phyloP scores from a whole-genome alignment of 2,113 vertebrate genomes.

The Pomatostomus ruficeps region DNA sequence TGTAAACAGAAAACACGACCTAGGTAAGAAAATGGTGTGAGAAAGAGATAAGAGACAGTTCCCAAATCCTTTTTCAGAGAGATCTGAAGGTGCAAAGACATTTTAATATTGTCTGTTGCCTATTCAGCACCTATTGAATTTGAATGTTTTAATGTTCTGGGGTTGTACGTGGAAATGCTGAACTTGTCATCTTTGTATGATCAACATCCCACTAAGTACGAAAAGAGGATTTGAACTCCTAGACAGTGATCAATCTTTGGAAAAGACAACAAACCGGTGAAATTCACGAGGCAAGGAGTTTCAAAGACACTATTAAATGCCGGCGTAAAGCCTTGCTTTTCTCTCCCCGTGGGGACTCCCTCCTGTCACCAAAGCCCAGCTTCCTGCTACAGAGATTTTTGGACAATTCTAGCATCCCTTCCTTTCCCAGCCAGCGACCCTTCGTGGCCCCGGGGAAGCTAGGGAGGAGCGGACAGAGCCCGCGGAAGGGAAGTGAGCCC shows the following conservation, averaged over 20 bases:
- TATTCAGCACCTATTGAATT: not conserved
- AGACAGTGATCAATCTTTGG: not conserved
- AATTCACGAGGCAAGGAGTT: not conserved
- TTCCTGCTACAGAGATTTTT: not conserved
- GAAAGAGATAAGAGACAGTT: not conserved
- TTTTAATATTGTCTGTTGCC: not conserved
- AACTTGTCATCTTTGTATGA: not conserved
- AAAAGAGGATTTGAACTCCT: not conserved
- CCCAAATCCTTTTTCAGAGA: not conserved
- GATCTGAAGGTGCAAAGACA: not conserved
- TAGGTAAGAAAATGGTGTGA: slow-evolving; percentile 49
- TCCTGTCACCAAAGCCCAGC: not conserved
- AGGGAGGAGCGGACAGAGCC: not conserved
- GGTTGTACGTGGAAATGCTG: not conserved
- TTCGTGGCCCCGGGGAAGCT: no score
- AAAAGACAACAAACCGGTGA: not conserved
- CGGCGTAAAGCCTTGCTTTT: accelerated
- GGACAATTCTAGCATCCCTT: not conserved
- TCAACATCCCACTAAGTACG: not conserved
- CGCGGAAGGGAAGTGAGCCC: not conserved
- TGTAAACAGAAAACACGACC: slow-evolving; percentile 51
- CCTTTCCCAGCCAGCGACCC: not conserved
- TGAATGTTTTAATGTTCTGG: not conserved
- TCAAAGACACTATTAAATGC: not conserved
- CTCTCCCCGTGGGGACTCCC: not conserved